Base-by-base conservation (phyloP, 2,113 vertebrate species). In the Fulica atra region DNA sequence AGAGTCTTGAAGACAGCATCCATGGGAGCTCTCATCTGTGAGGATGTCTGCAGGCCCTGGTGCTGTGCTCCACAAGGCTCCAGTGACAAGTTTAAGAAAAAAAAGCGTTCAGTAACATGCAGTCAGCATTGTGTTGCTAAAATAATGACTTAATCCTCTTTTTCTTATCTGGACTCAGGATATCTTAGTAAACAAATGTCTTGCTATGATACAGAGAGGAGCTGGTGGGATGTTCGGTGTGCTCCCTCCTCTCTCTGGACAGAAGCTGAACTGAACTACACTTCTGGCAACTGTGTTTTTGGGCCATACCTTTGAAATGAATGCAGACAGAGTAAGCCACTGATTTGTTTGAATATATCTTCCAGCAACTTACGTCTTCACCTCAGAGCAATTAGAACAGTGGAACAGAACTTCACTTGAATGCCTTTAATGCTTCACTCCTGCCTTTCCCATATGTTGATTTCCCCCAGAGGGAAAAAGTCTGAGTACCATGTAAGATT, bases 151-250 rank as follows among this genome's bases (percentile, higher is more conserved):
- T 51, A 42, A 17, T n/a, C 24, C 14, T 81, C 0, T 44, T 57
- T 31, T 86, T 31, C 54, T 82, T 74, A 14, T 89, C 36, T 69
- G 79, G 40, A 54, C 31, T 66, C 4, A 0, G 50, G 25, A 6
- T 1, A 1, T 36, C 33, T n/a, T 8, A 9, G n/a, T 50, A 51
- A 95, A 33, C 46, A 57, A 44, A 13, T 23, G 29, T 44, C 46
- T 86, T n/a, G 2, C 44, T 70, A 38, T 14, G 18, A 26, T 11
- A 42, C 50, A 4, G 0, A 3, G 8, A 15, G 59, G 68, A 14
- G 13, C 0, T 1, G 10, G 64, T 11, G 6, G 7, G 11, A 9
- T 8, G 1, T 33, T 33, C 2, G 1, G 3, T 9, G 1, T 29
- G 8, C 7, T 83, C 44, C 61, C 42, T 4, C 10, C 17, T 48